Conservation (phyloP, 2,797 vertebrate species). For the Melanotaenia maccullochi region DNA sequence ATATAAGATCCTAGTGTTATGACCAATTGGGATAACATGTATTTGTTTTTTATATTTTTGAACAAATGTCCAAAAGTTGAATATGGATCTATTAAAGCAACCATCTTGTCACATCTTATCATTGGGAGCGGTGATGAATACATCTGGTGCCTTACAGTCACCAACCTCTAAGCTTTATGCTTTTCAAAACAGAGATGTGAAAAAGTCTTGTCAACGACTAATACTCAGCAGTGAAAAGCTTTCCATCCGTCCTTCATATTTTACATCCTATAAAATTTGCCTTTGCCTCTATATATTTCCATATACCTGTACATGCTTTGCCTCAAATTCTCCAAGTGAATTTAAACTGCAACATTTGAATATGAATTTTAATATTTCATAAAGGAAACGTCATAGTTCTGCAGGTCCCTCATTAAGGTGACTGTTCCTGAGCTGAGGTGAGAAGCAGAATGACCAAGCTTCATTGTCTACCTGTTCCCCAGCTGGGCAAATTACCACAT, state of each 20-base stretch:
- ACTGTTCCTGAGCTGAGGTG: conserved; percentile 28
- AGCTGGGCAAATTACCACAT: conserved; percentile 70
- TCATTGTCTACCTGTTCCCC: conserved; percentile 41
- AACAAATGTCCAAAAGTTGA: too few relatives aligned
- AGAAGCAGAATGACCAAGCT: conserved; percentile 50
- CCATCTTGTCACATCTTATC: too few relatives aligned
- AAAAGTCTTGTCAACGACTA: too few relatives aligned
- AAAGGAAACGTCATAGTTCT: conserved; percentile 34
- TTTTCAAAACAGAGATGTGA: conserved; percentile 1
- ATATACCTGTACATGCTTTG: conserved; percentile 10
- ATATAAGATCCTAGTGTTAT: too few relatives aligned
- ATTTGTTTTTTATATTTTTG: too few relatives aligned
- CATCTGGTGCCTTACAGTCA: too few relatives aligned
- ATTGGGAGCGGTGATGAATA: too few relatives aligned
- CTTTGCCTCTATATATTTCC: background rate
- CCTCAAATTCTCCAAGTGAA: conserved; percentile 21
- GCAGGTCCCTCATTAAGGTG: conserved; percentile 51
- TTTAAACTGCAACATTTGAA: conserved; percentile 9
- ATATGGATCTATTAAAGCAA: too few relatives aligned
- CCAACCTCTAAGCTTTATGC: background rate
- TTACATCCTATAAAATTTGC: background rate
- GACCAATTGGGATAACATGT: too few relatives aligned
- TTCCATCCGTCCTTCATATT: background rate
- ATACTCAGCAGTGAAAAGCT: background rate
- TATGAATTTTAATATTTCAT: conserved; percentile 57